A percentile compares a stretch with the other conserved stretches of the same genome.
Evolutionary conservation across 2,113 vertebrate genomes (phyloP).

Genomic region (Scophthalmus maximus): DNA sequence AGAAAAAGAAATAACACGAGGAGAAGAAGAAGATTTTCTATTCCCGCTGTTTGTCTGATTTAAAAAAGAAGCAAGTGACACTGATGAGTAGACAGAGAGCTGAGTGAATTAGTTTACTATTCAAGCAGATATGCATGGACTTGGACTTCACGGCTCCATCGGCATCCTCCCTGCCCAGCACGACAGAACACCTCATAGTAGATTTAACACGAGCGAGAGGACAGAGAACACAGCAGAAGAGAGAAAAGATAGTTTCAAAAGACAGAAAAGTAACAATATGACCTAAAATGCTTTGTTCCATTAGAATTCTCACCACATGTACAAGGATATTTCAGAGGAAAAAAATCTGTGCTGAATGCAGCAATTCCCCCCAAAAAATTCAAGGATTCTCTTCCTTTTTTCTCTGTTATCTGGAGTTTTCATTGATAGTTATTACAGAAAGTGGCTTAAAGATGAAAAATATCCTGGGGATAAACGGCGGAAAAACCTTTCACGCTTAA

Average conservation of each 20-base stretch:
- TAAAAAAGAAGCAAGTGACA: too few relatives aligned
- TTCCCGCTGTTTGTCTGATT: not conserved
- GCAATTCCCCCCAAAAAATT: not conserved
- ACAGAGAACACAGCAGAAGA: not conserved
- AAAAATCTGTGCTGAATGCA: not conserved
- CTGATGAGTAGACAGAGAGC: too few relatives aligned
- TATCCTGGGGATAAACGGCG: not conserved
- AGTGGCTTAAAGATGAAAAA: constrained; percentile 27
- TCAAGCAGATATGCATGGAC: too few relatives aligned
- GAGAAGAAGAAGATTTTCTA: constrained; percentile 17
- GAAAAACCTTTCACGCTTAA: constrained; percentile 1
- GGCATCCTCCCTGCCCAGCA: not conserved
- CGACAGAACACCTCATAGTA: not conserved
- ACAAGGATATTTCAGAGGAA: too few relatives aligned
- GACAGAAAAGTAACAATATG: not conserved
- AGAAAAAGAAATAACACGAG: constrained; percentile 23
- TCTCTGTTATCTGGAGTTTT: constrained; percentile 29
- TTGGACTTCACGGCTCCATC: not conserved
- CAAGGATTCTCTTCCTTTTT: not conserved
- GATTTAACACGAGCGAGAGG: not conserved
- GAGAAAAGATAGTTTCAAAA: not conserved
- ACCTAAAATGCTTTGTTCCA: not conserved
- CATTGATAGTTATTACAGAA: constrained; percentile 7
- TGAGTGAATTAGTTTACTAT: too few relatives aligned
- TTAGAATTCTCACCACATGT: not conserved